phyloP scores from a whole-genome alignment of 2,113 vertebrate species.

The Trochalopteron elliotii region DNA sequence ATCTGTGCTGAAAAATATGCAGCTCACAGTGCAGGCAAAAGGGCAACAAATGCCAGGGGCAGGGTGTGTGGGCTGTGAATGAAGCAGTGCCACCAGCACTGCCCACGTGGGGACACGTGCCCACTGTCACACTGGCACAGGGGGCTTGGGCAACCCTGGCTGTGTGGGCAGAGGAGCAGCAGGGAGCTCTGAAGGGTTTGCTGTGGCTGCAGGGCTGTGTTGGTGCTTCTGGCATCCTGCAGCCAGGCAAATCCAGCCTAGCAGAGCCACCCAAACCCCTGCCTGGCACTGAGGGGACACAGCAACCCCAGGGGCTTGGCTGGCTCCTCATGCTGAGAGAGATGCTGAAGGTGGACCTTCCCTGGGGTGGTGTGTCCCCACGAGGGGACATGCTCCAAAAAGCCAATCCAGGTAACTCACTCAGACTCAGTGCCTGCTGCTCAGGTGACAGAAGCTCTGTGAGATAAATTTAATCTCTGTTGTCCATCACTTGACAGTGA shows the following conservation, averaged over 20 bases:
- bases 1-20: neutral
- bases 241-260: neutral
- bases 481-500: neutral
- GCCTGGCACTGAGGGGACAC: neutral
- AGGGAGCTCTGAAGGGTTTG: neutral
- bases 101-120: neutral
- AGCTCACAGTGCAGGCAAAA: neutral
- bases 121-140: neutral
- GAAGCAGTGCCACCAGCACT: neutral
- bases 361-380: neutral
- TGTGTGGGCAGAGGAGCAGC: neutral
- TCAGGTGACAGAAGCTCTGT: neutral
- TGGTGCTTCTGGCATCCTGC: neutral
- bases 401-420: neutral
- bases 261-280: neutral
- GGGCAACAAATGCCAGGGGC: neutral
- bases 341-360: neutral
- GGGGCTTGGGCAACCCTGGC: neutral
- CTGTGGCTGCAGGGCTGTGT: neutral
- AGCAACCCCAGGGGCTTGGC: neutral
- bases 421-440: neutral
- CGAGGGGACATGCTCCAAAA: neutral
- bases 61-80: neutral
- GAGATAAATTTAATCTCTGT: neutral
- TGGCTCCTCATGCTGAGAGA: neutral